Conservation (phyloP, 2,113 vertebrate genomes). For the Aythya baeri region DNA sequence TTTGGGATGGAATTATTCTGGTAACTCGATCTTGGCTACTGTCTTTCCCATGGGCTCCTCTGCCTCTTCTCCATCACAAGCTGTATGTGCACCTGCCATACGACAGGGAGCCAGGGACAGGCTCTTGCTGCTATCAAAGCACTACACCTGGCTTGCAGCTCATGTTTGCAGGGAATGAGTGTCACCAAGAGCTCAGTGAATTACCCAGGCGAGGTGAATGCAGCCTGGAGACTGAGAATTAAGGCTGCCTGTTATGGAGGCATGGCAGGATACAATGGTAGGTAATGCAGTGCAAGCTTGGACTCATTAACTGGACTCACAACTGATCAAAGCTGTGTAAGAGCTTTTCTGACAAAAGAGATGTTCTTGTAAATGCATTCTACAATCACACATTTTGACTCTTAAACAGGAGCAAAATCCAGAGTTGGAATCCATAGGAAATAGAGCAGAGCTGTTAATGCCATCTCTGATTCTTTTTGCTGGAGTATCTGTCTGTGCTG, state of each 20-base stretch:
- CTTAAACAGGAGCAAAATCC: neutral
- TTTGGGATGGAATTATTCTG: neutral
- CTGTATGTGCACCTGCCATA: accelerated
- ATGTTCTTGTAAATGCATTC: neutral
- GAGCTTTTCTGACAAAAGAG: neutral
- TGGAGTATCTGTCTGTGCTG: neutral
- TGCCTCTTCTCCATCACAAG: neutral
- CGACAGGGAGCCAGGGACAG: neutral
- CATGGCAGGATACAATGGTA: neutral
- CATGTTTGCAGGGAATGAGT: accelerated
- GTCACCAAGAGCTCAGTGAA: neutral
- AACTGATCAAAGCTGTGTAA: neutral
- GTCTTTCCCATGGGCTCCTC: neutral
- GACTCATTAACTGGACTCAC: neutral
- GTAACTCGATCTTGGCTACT: neutral
- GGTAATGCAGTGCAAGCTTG: neutral
- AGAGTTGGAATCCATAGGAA: neutral
- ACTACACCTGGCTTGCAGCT: neutral
- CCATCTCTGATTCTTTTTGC: neutral
- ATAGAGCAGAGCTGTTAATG: neutral
- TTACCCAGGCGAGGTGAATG: neutral
- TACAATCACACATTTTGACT: neutral
- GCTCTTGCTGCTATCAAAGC: neutral
- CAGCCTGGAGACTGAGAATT: neutral
- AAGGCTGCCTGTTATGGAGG: neutral